Base-by-base conservation (phyloP, 2,888 invertebrate species). In the Lycaena phlaeas region DNA sequence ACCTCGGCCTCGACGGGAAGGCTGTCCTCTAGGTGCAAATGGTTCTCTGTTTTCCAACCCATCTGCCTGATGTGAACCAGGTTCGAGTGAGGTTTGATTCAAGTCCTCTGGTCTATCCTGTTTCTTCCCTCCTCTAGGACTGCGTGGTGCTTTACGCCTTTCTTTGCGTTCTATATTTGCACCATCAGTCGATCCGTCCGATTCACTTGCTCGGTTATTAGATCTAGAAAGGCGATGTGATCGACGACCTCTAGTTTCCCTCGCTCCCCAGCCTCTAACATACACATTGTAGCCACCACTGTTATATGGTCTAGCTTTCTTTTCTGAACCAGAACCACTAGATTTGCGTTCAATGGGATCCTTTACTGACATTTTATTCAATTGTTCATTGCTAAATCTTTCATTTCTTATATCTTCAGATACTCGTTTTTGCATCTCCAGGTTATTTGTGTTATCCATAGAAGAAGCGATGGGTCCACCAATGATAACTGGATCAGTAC, bases 11-110 rank as follows among this genome's bases (percentile, higher is more conserved):
- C 95, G 89, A 38, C 95, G 86, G 1, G 95, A 95, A 0, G 96
- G 96, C 68, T 95, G 95, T 1, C 96, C 96, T 14, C 94, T 88
- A 0, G 95, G 95, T 1, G 93, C 91, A 72, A 95, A 95, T 36
- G 91, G 92, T 58, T 92, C 92, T 42, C 88, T 78, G 49, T 79
- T 82, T 61, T 79, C 76, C 67, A 86, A 53, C 10, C 65, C 62
- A 47, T 81, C 78, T 7, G 56, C 44, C 7, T 54, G 40, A 17
- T 55, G 50, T 29, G 53, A 48, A 4, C 57, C 48, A 44, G 64
- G 69, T 29, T 78, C 75, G 12, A 54, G 44, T 26, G 54, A 50
- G 14, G 51, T 44, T 27, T 66, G 62, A 55, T 57, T 63, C 29
- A 64, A 52, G 42, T 88, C 88, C 15, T 87, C 87, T 49, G 86